Conservation (phyloP, 2,888 invertebrate genomes). For the Spisula subtruncata region DNA sequence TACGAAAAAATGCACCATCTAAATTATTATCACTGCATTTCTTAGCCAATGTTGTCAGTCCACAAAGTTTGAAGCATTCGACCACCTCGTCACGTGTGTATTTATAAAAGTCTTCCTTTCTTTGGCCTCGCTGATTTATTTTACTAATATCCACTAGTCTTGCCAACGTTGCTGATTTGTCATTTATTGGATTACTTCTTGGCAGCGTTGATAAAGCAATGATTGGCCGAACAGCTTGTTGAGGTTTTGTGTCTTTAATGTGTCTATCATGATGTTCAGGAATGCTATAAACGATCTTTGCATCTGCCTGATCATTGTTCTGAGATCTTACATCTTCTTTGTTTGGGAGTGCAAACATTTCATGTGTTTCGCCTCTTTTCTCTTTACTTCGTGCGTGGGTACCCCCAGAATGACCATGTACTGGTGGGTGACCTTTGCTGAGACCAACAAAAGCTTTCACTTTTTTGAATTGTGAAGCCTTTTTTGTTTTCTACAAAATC, state of each 20-base stretch:
- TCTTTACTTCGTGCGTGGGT: neutral
- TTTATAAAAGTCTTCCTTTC: constrained; percentile 2
- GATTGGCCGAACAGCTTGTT: neutral
- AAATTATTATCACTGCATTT: neutral
- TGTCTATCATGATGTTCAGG: neutral
- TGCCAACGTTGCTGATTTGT: neutral
- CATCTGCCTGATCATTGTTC: neutral
- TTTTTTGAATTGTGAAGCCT: neutral
- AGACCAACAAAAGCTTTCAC: neutral
- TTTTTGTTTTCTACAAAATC: neutral
- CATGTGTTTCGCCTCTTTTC: neutral
- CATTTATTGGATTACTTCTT: neutral
- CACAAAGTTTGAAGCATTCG: constrained; percentile 17
- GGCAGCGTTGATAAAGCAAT: neutral
- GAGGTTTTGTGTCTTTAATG: neutral
- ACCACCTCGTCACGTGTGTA: neutral
- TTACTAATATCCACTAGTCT: neutral
- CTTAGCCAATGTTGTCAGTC: neutral
- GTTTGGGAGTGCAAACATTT: neutral
- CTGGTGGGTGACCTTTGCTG: neutral
- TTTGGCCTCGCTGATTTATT: neutral
- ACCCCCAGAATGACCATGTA: neutral
- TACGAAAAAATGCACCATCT: neutral
- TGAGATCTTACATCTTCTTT: neutral
- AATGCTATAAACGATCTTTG: neutral